Base-by-base conservation (phyloP, 2,888 invertebrate genomes). In the Lasioglossum calceatum region DNA sequence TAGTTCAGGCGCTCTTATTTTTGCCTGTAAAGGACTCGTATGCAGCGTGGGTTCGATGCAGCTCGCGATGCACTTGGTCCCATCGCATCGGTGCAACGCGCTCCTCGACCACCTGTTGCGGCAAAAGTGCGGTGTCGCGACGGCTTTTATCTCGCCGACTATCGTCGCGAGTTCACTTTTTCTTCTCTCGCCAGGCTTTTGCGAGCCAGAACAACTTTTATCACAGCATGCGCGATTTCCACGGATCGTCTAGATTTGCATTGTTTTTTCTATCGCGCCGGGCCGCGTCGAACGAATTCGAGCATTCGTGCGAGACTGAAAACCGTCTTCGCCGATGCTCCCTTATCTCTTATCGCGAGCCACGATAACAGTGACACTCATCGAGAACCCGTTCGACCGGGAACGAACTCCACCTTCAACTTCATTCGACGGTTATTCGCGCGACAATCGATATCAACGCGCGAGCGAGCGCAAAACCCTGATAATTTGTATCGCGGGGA, bases 271-370 rank as follows among this genome's bases (percentile, higher is more conserved):
- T 12, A 61, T 8, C 32, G 16, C 58, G 14, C 61, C 58, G 27
- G 27, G 2, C 36, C 82, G 79, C 67, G 58, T 70, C 73, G 58
- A 32, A 50, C 85, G 72, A 78, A 86, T 87, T 84, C 58, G 58
- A 84, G 39, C 75, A 77, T 79, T 50, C 50, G 74, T 67, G 81
- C 76, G 50, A 50, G 80, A 87, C 84, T 84, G 84, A 76, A 54
- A 70, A 87, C 39, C 36, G 78, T 67, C 86, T 77, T 87, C 47
- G 75, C 80, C 83, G 79, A 82, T 81, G 82, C 64, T 70, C 70
- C 19, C 81, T 91, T 91, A 91, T 92, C 90, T 92, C 90, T 92
- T 92, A 92, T 92, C 91, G 76, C 73, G 47, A 36, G 50, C 16
- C 23, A 54, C 77, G 92, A 92, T 92, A 92, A 91, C 90, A 83